Percentiles rank a stretch among this genome's conserved stretches.
Conservation (phyloP, 2,888 invertebrate genomes). For the Xestobium rufovillosum region DNA sequence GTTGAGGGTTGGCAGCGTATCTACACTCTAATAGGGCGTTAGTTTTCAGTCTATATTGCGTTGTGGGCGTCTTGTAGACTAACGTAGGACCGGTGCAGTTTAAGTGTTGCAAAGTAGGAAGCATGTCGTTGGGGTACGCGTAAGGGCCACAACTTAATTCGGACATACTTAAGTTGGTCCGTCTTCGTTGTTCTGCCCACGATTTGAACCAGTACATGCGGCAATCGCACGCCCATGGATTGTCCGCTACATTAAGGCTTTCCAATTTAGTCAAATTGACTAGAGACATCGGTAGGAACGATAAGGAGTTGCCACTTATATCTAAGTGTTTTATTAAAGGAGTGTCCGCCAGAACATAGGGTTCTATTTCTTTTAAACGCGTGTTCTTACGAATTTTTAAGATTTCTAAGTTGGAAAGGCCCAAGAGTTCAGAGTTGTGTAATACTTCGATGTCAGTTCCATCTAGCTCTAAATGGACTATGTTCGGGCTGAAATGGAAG, state of each 20-base stretch:
- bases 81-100: constrained; percentile 63
- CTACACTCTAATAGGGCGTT: constrained; percentile 70
- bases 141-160: constrained; percentile 57
- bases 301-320: constrained; percentile 62
- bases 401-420: constrained; percentile 51
- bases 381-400: constrained; percentile 57
- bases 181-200: constrained; percentile 42
- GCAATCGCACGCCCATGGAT: constrained; percentile 83
- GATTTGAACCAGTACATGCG: constrained; percentile 45
- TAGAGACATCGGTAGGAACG: constrained; percentile 63
- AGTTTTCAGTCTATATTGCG: constrained; percentile 55
- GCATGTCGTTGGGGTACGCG: constrained; percentile 61
- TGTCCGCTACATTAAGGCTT: constrained; percentile 61
- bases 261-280: constrained; percentile 55
- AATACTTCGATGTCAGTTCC: constrained; percentile 59
- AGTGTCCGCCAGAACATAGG: constrained; percentile 55
- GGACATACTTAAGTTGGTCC: constrained; percentile 44
- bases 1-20: constrained; percentile 62
- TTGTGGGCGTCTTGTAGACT: constrained; percentile 53
- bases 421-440: constrained; percentile 57
- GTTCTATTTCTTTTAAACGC: constrained; percentile 54
- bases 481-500: constrained; percentile 55
- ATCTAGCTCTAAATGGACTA: constrained; percentile 56
- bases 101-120: constrained; percentile 61
- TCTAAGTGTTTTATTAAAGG: constrained; percentile 55